Conservation (phyloP, 92 coral and sea anemone species). For the Umimayanthus chanpuru region DNA sequence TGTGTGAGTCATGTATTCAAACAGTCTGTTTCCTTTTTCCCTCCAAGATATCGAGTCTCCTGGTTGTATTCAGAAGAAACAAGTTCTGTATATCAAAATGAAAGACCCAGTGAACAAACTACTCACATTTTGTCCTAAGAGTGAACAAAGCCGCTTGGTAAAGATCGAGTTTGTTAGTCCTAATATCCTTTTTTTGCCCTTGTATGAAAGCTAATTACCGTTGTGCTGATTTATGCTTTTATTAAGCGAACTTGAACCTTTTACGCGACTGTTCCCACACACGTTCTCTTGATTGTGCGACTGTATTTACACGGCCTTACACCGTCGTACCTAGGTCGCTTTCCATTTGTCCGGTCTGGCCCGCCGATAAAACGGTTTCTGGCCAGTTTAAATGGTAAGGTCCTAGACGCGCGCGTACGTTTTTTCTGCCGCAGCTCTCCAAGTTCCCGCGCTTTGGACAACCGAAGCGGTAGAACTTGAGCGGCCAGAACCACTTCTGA, state of each 20-base stretch:
- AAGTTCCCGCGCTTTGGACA: too few species aligned
- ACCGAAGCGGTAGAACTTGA: too few species aligned
- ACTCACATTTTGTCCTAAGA: slow-evolving; percentile 31
- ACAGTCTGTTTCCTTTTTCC: neutral
- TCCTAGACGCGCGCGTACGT: too few species aligned
- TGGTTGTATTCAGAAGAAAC: slow-evolving; percentile 3
- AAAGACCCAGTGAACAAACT: slow-evolving; percentile 30
- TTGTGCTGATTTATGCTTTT: neutral
- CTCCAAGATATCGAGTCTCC: slow-evolving; percentile 26
- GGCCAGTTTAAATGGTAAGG: too few species aligned
- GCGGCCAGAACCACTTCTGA: too few species aligned
- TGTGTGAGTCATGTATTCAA: neutral
- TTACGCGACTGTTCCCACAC: neutral
- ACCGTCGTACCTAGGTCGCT: too few species aligned
- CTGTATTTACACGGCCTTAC: too few species aligned
- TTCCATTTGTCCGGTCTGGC: too few species aligned
- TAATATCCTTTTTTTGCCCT: slow-evolving; percentile 25
- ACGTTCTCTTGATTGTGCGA: too few species aligned
- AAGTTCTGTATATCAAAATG: slow-evolving; percentile 23
- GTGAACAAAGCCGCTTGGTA: slow-evolving; percentile 18
- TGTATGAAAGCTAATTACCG: neutral
- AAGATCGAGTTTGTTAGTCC: slow-evolving; percentile 28
- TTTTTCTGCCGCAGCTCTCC: too few species aligned
- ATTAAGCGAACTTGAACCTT: neutral
- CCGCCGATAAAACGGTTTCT: too few species aligned